Percentiles rank a stretch among this genome's conserved stretches.
These are phyloP conservation scores for Parus major DNA, from an alignment of 2,113 vertebrate genomes.

Conservation along the genomic window DNA sequence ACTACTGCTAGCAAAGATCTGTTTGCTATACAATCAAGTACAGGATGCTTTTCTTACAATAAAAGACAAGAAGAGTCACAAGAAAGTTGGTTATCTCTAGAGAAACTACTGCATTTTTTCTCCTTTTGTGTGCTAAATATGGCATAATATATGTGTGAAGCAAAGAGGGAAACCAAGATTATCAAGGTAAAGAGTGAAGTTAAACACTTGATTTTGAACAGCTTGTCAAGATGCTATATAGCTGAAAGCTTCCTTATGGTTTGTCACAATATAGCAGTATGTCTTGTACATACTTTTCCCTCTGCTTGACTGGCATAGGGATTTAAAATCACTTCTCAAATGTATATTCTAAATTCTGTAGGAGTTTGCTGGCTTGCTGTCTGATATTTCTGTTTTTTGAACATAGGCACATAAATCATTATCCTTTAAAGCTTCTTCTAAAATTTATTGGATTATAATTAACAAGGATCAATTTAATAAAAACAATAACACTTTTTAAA, in stretches of 20 bases:
- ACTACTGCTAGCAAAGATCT: background rate
- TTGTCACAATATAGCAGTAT: slow-evolving; percentile 35
- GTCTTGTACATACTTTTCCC: background rate
- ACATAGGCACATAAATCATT: background rate
- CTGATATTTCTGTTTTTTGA: slow-evolving; percentile 32
- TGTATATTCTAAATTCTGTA: slow-evolving; percentile 5
- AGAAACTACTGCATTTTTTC: background rate
- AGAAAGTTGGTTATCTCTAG: background rate
- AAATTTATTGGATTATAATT: slow-evolving; percentile 54
- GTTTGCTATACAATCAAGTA: background rate
- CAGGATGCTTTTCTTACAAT: background rate
- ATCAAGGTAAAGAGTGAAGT: slow-evolving; percentile 11
- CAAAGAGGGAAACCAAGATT: background rate
- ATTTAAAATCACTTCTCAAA: slow-evolving; percentile 28
- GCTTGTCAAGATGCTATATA: background rate
- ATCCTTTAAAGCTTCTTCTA: background rate
- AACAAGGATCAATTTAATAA: slow-evolving; percentile 19
- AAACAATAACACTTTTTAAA: slow-evolving; percentile 1
- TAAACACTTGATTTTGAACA: slow-evolving; percentile 38
- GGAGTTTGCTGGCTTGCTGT: background rate
- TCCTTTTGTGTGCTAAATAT: background rate
- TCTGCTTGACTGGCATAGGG: background rate
- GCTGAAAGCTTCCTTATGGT: slow-evolving; percentile 23
- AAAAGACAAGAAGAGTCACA: background rate
- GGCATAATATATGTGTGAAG: background rate